A percentile compares a stretch with the other conserved stretches of the same genome.
phyloP scores from a whole-genome alignment of 2,888 invertebrate genomes.

The Machimus rusticus region DNA sequence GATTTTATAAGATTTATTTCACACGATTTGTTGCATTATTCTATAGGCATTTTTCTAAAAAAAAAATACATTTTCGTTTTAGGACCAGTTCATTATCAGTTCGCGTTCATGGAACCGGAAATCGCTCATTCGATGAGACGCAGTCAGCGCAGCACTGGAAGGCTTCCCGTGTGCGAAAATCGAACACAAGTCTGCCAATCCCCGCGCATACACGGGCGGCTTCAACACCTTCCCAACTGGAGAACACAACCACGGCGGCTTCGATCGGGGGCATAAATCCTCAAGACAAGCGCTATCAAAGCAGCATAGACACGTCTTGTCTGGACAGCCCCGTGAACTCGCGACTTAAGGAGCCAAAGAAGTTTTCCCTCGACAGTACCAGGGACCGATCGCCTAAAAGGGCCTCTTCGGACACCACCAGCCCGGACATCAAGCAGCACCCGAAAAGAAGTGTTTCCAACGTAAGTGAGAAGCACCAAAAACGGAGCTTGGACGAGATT shows the following conservation, averaged over 20 bases:
- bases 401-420: slow-evolving; percentile 55
- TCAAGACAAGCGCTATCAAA: slow-evolving; percentile 55
- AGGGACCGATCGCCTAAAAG: slow-evolving; percentile 56
- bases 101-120: slow-evolving; percentile 16
- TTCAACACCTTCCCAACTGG: slow-evolving; percentile 62
- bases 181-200: slow-evolving; percentile 58
- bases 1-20: too few species aligned
- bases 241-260: slow-evolving; percentile 53
- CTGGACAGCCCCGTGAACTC: slow-evolving; percentile 1
- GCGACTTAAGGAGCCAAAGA: slow-evolving; percentile 42
- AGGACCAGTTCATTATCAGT: slow-evolving; percentile 36
- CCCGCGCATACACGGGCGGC: slow-evolving; percentile 61
- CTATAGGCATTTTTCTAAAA: not conserved
- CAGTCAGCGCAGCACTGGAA: slow-evolving; percentile 53
- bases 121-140: slow-evolving; percentile 46
- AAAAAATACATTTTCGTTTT: not conserved
- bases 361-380: slow-evolving; percentile 48
- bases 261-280: slow-evolving; percentile 49
- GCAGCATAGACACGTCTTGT: slow-evolving; percentile 50
- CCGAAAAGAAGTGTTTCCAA: slow-evolving; percentile 60
- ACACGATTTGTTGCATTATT: too few species aligned
- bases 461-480: slow-evolving; percentile 54
- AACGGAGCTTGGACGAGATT: slow-evolving; percentile 56
- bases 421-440: slow-evolving; percentile 54
- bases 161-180: slow-evolving; percentile 59